Evolutionary conservation across 2,888 invertebrate species (phyloP).

Genomic region (Lysandra coridon): DNA sequence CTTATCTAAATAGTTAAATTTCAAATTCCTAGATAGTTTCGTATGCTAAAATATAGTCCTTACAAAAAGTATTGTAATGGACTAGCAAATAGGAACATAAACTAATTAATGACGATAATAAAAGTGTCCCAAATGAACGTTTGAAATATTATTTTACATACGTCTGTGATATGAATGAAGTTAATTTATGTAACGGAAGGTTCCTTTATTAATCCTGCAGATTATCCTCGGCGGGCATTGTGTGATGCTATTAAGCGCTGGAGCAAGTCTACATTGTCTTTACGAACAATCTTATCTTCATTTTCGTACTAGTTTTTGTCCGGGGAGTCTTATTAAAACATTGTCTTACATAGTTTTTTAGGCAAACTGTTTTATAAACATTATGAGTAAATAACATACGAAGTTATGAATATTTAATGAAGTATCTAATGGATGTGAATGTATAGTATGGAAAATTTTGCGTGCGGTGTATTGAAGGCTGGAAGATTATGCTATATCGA

Average conservation of each 20-base stretch:
- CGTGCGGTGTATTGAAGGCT: no score
- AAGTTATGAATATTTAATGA: no score
- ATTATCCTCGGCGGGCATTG: slow-evolving; percentile 50
- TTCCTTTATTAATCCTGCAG: slow-evolving; percentile 57
- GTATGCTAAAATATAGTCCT: no score
- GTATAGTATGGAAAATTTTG: no score
- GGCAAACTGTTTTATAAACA: background rate
- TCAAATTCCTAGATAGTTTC: no score
- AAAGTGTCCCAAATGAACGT: slow-evolving; percentile 11
- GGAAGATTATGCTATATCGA: no score
- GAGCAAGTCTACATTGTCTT: slow-evolving; percentile 42
- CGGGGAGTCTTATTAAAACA: background rate
- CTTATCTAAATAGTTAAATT: no score
- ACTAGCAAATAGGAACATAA: background rate
- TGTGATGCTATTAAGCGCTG: slow-evolving; percentile 47
- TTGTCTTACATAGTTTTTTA: background rate
- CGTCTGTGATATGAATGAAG: slow-evolving; percentile 43
- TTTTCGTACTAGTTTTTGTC: slow-evolving; percentile 33
- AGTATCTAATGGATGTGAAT: no score
- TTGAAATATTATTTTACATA: slow-evolving; percentile 46
- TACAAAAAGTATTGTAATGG: no score
- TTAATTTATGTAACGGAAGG: slow-evolving; percentile 47
- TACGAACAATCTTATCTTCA: slow-evolving; percentile 44
- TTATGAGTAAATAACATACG: no score
- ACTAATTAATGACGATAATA: background rate